Conservation (phyloP, 2,113 vertebrate species). For the Macrotus californicus region DNA sequence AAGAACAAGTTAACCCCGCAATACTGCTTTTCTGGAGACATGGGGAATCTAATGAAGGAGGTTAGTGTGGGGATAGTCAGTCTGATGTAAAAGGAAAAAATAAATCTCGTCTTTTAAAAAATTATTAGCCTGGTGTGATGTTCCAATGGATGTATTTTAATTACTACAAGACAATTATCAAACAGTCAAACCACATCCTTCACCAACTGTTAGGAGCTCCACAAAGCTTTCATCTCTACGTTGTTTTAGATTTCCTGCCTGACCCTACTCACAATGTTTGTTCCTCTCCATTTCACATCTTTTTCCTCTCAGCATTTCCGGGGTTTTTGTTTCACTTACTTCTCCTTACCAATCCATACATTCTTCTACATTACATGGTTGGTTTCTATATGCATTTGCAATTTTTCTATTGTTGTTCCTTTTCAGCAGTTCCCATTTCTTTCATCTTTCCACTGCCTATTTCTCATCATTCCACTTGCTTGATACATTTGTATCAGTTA, state of each 20-base stretch:
- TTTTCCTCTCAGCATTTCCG: background rate
- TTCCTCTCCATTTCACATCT: background rate
- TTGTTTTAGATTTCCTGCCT: background rate
- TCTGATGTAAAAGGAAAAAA: slow-evolving; percentile 22
- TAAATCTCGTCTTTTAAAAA: background rate
- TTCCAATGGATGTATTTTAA: background rate
- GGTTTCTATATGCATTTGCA: background rate
- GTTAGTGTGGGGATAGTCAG: background rate
- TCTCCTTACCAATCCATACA: background rate
- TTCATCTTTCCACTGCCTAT: background rate
- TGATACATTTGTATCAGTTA: background rate
- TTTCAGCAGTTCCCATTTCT: slow-evolving; percentile 19
- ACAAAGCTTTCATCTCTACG: background rate
- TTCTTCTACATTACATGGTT: background rate
- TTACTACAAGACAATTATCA: background rate
- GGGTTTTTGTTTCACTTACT: background rate
- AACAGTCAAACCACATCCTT: background rate
- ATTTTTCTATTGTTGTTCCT: slow-evolving; percentile 34
- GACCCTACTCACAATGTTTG: background rate
- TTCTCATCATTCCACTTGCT: background rate
- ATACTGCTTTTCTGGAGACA: background rate
- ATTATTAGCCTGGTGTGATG: background rate
- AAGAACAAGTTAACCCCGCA: background rate
- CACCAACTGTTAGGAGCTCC: background rate
- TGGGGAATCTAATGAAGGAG: background rate